Base-by-base conservation (phyloP, 2,113 vertebrate species). In the Chaetura pelagica region DNA sequence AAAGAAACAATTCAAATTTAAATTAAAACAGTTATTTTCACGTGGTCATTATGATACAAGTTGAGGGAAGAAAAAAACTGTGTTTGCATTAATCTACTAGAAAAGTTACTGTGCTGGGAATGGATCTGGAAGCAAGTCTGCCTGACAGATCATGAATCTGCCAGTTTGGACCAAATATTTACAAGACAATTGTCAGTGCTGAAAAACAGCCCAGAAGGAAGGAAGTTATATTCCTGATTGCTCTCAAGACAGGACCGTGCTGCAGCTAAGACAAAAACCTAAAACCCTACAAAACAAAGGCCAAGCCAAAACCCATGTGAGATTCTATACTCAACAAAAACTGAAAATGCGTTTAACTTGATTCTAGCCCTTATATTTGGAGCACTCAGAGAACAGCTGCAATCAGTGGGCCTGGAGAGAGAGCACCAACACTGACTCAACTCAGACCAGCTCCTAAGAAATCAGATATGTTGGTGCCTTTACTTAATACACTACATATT, bases 241-340 rank as follows among this genome's bases (percentile, higher is more conserved):
- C 52, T 89, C 69, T 75, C 69, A 81, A 84, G 83, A 68, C 86
- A 21, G 14, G 26, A 49, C 2, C 8, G 5, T 55, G 67, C 27
- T 80, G 15, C 51, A 79, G 48, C 30, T 69, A 40, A 46, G 64
- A 49, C 23, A 87, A 64, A 44, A 29, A 15, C 15, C 51, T 27
- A 13, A 7, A 46, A 21, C 29, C 49, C 46, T 29, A 35, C 17
- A 55, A 48, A 64, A 35, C 27, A 34, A 89, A 84, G 29, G 2
- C 16, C 42, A 79, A 72, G 22, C 10, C 5, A 76, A 89, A 92
- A 72, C 6, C 0, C 21, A 46, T 0, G 0, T 0, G 1, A 54
- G 17, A 84, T 68, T 73, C n/a, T 38, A 3, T 18, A 58, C 35
- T 54, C n/a, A 87, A 69, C 10, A 79, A 61, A 93, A 81, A 2